Base-by-base conservation (phyloP, 2,888 invertebrate species). In the Seira ritae region DNA sequence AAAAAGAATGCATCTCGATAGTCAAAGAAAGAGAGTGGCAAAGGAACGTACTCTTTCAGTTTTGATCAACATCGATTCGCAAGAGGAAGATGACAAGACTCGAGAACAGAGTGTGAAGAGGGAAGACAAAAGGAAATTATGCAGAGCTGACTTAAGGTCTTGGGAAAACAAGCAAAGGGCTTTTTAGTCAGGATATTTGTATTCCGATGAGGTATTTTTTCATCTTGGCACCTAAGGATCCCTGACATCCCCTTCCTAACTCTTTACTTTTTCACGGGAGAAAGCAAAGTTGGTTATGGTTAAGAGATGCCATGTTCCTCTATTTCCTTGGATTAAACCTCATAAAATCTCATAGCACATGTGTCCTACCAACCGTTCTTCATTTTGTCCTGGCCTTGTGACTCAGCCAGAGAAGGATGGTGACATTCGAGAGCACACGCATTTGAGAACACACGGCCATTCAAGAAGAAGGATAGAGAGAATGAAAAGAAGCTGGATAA, bases 201-300 rank as follows among this genome's bases (percentile, higher is more conserved):
- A 87, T 87, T 85, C 87, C 67, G 71, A 75, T 46, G 80, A 76
- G 80, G 86, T 86, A 82, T 87, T 87, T 85, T 86, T 86, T 75
- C 79, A 76, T 84, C 84, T 76, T 79, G 76, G 75, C 76, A 84
- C 84, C 84, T 84, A 55, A 55, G 55, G 17, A 55, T 55, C 55
- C 55, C 55, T 84, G 70, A 65, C 62, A 79, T 75, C 84, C 71
- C 19, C 77, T 22, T 70, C 17, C 70, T 46, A 37, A 37, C 46
- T 31, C 42, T 42, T 46, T 67, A 19, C n/a, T 67, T 24, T 67
- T 67, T 15, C 24, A 24, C 8, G 15, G 15, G 22, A 65, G 65
- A 15, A 65, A 65, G 65, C 20, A 65, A 31, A 66, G 76, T 31
- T 24, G 66, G 72, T 55, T 37, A 23, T 24, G 42, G 42, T 60